These are phyloP conservation scores for Drosophila nr. perissopoda DNA, from an alignment of 2,888 invertebrate species.

Conservation along the genomic window DNA sequence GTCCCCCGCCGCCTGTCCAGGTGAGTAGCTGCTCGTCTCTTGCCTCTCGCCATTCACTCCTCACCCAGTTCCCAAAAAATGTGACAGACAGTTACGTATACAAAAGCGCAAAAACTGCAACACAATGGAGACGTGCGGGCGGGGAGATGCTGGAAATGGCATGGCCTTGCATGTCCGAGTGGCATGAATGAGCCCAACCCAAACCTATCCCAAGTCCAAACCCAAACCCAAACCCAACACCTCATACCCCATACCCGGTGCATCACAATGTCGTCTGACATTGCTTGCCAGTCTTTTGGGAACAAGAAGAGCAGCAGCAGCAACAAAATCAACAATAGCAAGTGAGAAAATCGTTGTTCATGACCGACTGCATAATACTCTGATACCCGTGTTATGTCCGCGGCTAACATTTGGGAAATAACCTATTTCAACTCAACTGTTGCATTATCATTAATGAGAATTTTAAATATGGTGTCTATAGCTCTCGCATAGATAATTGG, in stretches of 20 bases:
- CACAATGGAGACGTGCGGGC: conserved; percentile 26
- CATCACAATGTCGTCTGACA: conserved; percentile 44
- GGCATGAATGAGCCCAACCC: conserved; percentile 7
- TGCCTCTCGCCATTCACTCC: no score
- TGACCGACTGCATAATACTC: background rate
- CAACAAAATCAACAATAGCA: conserved; percentile 1
- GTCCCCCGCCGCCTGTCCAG: conserved; percentile 36
- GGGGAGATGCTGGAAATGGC: conserved; percentile 19
- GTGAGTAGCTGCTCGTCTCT: conserved; percentile 37
- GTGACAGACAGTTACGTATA: conserved; percentile 51
- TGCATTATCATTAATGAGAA: background rate
- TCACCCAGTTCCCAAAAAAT: conserved; percentile 25
- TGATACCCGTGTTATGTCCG: background rate
- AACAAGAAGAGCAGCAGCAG: conserved; percentile 19
- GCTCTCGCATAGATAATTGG: background rate
- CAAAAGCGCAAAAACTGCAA: conserved; percentile 51
- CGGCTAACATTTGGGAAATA: background rate
- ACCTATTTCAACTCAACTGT: background rate
- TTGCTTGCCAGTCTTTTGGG: conserved; percentile 51
- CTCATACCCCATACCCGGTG: background rate
- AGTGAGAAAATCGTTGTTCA: background rate
- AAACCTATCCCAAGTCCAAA: background rate
- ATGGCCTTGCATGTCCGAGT: conserved; percentile 55
- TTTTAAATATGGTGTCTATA: background rate
- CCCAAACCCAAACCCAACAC: background rate